These are phyloP conservation scores for Neosilurus hyrtlii DNA, from an alignment of 2,797 vertebrate species.

Conservation along the genomic window DNA sequence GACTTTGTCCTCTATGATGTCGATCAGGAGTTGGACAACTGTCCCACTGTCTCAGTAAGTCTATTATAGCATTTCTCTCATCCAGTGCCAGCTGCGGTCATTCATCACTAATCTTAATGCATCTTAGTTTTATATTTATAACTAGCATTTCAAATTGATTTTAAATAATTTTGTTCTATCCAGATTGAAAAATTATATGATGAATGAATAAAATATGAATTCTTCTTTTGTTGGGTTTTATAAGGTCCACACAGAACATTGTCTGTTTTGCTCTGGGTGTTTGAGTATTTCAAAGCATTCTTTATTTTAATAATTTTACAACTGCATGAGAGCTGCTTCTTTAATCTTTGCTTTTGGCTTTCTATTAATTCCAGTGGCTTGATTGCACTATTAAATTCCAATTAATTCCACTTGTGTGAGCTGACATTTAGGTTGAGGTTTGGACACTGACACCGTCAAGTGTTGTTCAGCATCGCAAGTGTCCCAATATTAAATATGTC, in stretches of 20 bases:
- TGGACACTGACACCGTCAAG: not conserved
- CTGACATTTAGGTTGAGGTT: not conserved
- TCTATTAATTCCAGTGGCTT: not conserved
- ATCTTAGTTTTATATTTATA: not conserved
- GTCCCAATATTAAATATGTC: too few relatives aligned
- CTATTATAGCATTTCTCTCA: not conserved
- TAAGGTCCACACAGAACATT: slow-evolving; percentile 12
- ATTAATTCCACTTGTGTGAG: not conserved
- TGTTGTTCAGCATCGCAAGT: not conserved
- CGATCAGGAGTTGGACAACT: slow-evolving; percentile 77
- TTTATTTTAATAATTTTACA: not conserved
- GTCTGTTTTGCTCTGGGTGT: slow-evolving; percentile 8
- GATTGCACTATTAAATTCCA: not conserved
- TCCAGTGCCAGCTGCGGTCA: not conserved
- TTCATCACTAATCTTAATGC: not conserved
- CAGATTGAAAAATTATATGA: not conserved
- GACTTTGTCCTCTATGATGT: slow-evolving; percentile 86
- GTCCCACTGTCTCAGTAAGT: slow-evolving; percentile 83
- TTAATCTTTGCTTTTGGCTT: not conserved
- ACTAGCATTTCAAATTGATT: not conserved
- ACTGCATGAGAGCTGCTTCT: slow-evolving; percentile 2
- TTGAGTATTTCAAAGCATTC: not conserved
- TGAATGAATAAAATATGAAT: too few relatives aligned
- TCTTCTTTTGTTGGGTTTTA: slow-evolving; percentile 24
- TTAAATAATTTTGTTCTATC: not conserved